Percentiles rank a stretch among this genome's conserved stretches.
Conservation (phyloP, 1,140 invertebrate genomes). For the Schmidtea mediterranea region DNA sequence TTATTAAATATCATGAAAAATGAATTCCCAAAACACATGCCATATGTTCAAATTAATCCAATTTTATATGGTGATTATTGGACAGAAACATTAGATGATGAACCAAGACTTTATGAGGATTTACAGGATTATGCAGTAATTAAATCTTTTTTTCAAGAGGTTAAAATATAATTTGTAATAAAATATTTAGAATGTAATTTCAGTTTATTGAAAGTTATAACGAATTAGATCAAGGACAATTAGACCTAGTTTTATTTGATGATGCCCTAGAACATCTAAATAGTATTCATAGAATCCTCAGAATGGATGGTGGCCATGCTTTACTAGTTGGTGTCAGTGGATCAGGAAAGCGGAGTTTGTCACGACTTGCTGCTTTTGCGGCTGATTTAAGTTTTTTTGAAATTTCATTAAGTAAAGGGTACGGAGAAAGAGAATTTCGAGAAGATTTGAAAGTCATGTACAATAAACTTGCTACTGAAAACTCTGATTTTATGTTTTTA, state of each 20-base stretch:
- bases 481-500: conserved; percentile 48
- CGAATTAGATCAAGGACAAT: conserved; percentile 31
- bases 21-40: conserved; percentile 19
- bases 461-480: conserved; percentile 42
- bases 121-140: conserved; percentile 57
- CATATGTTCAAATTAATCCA: conserved; percentile 46
- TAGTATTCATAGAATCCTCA: conserved; percentile 46
- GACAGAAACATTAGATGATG: conserved; percentile 12
- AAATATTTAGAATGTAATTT: conserved; percentile 39
- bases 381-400: conserved; percentile 46
- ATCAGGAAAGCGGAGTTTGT: conserved; percentile 43
- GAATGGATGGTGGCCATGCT: conserved; percentile 52
- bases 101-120: conserved; percentile 54
- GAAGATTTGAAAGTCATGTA: conserved; percentile 57
- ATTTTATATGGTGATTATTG: conserved; percentile 53
- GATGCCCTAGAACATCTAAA: conserved; percentile 63
- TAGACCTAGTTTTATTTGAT: conserved; percentile 54
- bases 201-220: conserved; percentile 41
- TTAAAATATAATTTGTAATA: conserved; percentile 16
- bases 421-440: conserved; percentile 48
- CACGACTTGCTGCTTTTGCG: conserved; percentile 21
- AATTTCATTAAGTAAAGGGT: conserved; percentile 49
- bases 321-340: conserved; percentile 57
- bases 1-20: conserved; percentile 17
- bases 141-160: conserved; percentile 53